phyloP scores from a whole-genome alignment of 2,888 invertebrate species.

The Megaustenia siamemsis region DNA sequence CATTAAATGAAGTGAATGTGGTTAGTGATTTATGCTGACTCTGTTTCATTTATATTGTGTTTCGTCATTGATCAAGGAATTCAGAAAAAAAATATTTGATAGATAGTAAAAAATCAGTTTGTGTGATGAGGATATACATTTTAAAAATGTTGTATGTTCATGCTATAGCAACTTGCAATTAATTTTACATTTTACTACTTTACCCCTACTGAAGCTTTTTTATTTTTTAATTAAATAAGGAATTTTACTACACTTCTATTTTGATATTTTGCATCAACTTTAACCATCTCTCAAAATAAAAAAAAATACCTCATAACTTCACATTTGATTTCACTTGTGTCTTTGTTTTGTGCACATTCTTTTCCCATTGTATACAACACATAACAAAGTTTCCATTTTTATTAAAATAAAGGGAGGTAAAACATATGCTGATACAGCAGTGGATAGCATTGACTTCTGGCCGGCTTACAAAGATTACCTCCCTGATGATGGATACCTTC shows the following conservation, averaged over 20 bases:
- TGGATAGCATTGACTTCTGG: slow-evolving; percentile 73
- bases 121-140: too few relatives aligned
- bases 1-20: too few relatives aligned
- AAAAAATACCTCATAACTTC: background rate
- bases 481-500: slow-evolving; percentile 51
- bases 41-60: too few relatives aligned
- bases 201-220: background rate
- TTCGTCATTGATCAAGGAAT: too few relatives aligned
- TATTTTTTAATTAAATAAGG: background rate
- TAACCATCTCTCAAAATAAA: too few relatives aligned
- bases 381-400: background rate
- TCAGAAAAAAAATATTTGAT: too few relatives aligned
- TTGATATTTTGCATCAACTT: background rate
- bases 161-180: background rate
- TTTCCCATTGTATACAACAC: too few relatives aligned
- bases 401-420: background rate
- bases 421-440: slow-evolving; percentile 63
- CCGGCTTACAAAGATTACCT: slow-evolving; percentile 67
- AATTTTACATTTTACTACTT: background rate
- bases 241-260: background rate
- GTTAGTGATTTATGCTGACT: too few relatives aligned
- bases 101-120: too few relatives aligned
- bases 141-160: too few relatives aligned
- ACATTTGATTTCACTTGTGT: background rate
- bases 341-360: background rate